phyloP scores from a whole-genome alignment of 2,113 vertebrate species.

The Sapayoa aenigma region DNA sequence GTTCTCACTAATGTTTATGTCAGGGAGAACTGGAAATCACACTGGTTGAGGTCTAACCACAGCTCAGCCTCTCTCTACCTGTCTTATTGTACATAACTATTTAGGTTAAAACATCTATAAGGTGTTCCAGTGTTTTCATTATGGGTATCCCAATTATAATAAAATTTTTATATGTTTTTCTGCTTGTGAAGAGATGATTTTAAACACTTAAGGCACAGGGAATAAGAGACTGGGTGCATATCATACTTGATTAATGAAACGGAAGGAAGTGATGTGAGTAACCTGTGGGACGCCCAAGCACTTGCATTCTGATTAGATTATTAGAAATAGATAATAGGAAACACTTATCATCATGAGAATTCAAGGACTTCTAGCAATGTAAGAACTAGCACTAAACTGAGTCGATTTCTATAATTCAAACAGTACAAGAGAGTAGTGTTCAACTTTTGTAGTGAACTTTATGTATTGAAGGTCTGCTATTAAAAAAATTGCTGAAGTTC shows the following conservation, averaged over 20 bases:
- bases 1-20: neutral
- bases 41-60: neutral
- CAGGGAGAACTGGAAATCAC: neutral
- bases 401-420: neutral
- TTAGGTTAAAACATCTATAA: neutral
- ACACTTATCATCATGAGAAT: neutral
- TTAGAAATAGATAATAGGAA: neutral
- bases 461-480: neutral
- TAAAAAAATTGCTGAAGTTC: neutral
- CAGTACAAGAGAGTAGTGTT: rapidly evolving
- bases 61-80: neutral
- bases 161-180: neutral
- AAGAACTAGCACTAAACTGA: neutral
- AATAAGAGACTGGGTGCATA: neutral
- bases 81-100: neutral
- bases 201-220: neutral
- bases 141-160: neutral
- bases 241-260: neutral
- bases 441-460: neutral
- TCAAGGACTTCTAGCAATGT: neutral
- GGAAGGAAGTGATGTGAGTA: neutral
- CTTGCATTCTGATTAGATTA: neutral
- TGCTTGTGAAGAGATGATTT: neutral
- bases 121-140: neutral
- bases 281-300: rapidly evolving